A percentile compares a stretch with the other conserved stretches of the same genome.
phyloP scores from a whole-genome alignment of 2,888 invertebrate species.

The Patella pellucida region DNA sequence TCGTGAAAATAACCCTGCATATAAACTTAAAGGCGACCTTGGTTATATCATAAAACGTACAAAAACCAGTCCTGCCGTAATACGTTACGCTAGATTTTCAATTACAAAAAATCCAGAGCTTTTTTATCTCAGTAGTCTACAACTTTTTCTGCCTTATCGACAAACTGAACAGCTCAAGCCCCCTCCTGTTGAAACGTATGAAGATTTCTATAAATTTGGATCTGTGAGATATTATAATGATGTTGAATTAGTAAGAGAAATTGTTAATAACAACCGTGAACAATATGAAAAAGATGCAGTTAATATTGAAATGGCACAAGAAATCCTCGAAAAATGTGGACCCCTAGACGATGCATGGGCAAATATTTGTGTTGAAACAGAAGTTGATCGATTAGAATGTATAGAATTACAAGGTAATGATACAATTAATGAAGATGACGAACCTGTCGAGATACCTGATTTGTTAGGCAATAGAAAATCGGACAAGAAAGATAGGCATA shows the following conservation, averaged over 20 bases:
- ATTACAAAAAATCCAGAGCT: background rate
- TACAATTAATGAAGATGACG: slow-evolving; percentile 2
- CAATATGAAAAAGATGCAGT: slow-evolving; percentile 6
- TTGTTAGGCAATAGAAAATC: background rate
- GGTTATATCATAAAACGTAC: slow-evolving; percentile 9
- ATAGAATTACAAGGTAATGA: background rate
- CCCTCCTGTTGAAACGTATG: background rate
- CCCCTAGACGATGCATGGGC: slow-evolving; percentile 18
- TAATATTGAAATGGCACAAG: background rate
- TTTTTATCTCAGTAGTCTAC: slow-evolving; percentile 12
- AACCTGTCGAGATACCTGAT: background rate
- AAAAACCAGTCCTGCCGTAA: background rate
- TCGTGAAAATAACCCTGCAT: slow-evolving; percentile 8
- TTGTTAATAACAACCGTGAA: background rate
- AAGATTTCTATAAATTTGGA: slow-evolving; percentile 2
- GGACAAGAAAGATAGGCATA: background rate
- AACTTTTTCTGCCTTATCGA: slow-evolving; percentile 17
- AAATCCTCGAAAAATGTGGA: slow-evolving; percentile 7
- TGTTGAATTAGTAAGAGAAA: background rate
- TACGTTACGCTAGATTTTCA: slow-evolving; percentile 6
- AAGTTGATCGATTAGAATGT: slow-evolving; percentile 3
- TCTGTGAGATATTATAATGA: slow-evolving; percentile 3
- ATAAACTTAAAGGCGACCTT: background rate
- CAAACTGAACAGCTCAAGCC: slow-evolving; percentile 7
- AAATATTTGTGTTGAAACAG: background rate